Base-by-base conservation (phyloP, 2,888 invertebrate genomes). In the Cephus spinipes region DNA sequence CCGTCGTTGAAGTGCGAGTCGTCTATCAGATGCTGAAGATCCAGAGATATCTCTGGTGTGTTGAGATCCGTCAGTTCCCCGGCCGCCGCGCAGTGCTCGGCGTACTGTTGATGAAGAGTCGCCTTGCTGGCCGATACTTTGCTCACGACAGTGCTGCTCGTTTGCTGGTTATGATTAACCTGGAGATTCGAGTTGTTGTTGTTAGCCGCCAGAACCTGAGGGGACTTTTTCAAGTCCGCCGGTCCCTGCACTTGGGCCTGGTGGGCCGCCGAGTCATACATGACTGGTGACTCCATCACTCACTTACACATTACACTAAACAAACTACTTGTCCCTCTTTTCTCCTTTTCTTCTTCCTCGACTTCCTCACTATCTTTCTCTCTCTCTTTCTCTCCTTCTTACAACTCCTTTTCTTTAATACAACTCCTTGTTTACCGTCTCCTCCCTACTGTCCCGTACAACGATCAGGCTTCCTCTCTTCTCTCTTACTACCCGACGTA, bases 1-100 rank as follows among this genome's bases (percentile, higher is more conserved):
- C 96, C 96, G 86, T 97, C 97, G 87, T 96, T 95, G 92, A 98
- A 97, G 92, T 97, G 97, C 40, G 94, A 93, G 91, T 98, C 98
- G 92, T 98, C 97, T 89, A 98, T 98, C 87, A 98, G 94, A 92
- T 97, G 96, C 90, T 98, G 97, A 84, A 98, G 93, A 90, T 98
- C 98, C 89, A 98, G 93, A 83, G 97, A 97, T 91, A 98, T 97
- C 92, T 98, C 98, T 85, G 97, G 97, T 79, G 96, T 96, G 91
- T 97, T 97, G 88, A 98, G 94, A 91, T 98, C 98, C 90, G 96
- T 96, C 81, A 98, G 92, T 89, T 98, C 97, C 73, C 94, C 94
- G 80, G 93, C 93, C 34, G 93, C 92, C 69, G 92, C 92, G 81
- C 91, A 91, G 81, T 96, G 95, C 79, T 96, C 96, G 81, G 95